Conservation (phyloP, 2,888 invertebrate genomes). For the Orthosia incerta region DNA sequence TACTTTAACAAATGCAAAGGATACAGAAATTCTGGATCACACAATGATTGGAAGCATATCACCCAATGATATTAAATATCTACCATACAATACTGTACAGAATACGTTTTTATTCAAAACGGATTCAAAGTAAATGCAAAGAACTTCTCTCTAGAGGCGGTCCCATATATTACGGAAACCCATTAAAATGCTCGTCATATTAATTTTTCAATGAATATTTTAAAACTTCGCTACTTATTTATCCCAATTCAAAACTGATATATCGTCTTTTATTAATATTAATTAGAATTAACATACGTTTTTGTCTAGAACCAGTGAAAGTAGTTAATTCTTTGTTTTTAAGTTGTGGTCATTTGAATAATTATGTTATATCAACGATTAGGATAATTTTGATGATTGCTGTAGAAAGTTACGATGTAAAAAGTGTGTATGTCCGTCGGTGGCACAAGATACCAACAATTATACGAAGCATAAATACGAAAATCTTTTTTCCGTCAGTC, state of each 20-base stretch:
- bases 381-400: neutral
- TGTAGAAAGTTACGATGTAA: constrained; percentile 10
- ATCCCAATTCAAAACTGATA: constrained; percentile 50
- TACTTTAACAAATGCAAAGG: no score
- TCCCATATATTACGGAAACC: constrained; percentile 48
- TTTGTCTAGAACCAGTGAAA: constrained; percentile 55
- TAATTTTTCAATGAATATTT: constrained; percentile 74
- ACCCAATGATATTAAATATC: neutral
- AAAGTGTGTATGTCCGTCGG: no score
- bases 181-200: constrained; percentile 57
- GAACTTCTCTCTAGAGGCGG: constrained; percentile 25
- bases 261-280: constrained; percentile 43
- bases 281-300: constrained; percentile 43
- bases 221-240: constrained; percentile 67
- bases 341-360: constrained; percentile 30
- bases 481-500: no score
- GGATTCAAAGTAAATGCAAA: constrained; percentile 5
- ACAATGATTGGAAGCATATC: neutral
- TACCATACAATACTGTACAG: neutral
- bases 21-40: neutral
- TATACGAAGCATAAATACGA: no score
- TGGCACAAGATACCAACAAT: no score
- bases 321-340: constrained; percentile 54
- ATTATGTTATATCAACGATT: constrained; percentile 21
- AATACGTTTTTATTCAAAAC: constrained; percentile 18